These are phyloP conservation scores for Megalops cyprinoides DNA, from an alignment of 2,797 vertebrate species.

Conservation along the genomic window DNA sequence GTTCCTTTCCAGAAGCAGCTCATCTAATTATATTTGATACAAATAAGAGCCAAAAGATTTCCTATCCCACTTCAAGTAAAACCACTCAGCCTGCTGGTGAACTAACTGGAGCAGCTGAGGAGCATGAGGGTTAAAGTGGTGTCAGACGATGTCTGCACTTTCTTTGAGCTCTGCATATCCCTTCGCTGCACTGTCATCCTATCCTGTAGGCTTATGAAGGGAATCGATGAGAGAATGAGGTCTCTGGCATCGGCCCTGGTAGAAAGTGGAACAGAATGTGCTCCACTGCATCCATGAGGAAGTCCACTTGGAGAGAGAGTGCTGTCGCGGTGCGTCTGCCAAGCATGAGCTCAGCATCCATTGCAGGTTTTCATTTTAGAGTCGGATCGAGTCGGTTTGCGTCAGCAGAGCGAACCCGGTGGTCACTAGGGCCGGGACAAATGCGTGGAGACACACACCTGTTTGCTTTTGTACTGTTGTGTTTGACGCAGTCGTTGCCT, in stretches of 20 bases:
- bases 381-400: too few species aligned
- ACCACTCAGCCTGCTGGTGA: not conserved
- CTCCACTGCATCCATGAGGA: slow-evolving; percentile 32
- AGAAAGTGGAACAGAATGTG: slow-evolving; percentile 22
- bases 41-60: not conserved
- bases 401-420: too few species aligned
- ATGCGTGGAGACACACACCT: not conserved
- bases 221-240: not conserved
- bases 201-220: not conserved
- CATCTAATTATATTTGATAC: not conserved
- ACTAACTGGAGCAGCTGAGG: not conserved
- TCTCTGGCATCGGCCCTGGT: slow-evolving; percentile 13
- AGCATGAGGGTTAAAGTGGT: not conserved
- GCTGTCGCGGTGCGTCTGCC: not conserved
- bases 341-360: slow-evolving; percentile 29
- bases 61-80: not conserved
- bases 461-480: not conserved
- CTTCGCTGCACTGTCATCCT: not conserved
- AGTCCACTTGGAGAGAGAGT: slow-evolving; percentile 8
- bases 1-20: not conserved
- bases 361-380: too few species aligned
- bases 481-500: not conserved
- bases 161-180: not conserved
- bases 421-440: not conserved
- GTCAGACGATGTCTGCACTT: not conserved